Base-by-base conservation (phyloP, 2,113 vertebrate species). In the Donacobius atricapilla region DNA sequence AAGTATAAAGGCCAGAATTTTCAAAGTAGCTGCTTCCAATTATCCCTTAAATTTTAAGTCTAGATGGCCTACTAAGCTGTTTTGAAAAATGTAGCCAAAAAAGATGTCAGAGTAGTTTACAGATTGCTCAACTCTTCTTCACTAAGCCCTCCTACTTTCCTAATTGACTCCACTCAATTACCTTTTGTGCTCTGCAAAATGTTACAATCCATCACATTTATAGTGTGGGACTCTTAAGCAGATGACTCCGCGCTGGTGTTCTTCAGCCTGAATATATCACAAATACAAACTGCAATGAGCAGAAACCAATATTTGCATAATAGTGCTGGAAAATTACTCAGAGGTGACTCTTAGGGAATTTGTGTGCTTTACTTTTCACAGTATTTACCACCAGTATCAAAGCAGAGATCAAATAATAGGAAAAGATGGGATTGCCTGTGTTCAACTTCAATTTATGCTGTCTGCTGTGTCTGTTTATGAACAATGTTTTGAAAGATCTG, bases 101-200 rank as follows among this genome's bases (percentile, higher is more conserved):
- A 68, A 18, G 24, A 83, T 78, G 50, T 78, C 44, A 80, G 20
- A 24, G 28, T 80, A 81, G 47, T 87, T 88, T 93, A 94, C 60
- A 93, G 48, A 94, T 84, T 89, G 83, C 48, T 84, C 61, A 53
- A 47, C 44, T 86, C 82, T 92, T 78, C 69, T 92, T 31, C 44
- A 35, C 48, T 92, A 89, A 90, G 18, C 69, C 88, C 88, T 96
- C 88, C 90, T 90, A 79, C 86, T 89, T 96, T 93, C 80, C 92
- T 95, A 96, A 95, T 94, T 95, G 95, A 87, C 81, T 91, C 83
- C 70, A 94, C 65, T 94, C 96, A 91, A 79, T 94, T 96, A 93
- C 89, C 73, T 94, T 91, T 94, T 85, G 81, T 94, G 72, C 33
- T 87, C 30, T 66, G 57, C 81, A 92, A 87, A 96, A 94, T 77